Evolutionary conservation across 2,888 invertebrate genomes (phyloP), one percentile per base, ranked within the genome.

Genomic region (Halictus ligatus): DNA sequence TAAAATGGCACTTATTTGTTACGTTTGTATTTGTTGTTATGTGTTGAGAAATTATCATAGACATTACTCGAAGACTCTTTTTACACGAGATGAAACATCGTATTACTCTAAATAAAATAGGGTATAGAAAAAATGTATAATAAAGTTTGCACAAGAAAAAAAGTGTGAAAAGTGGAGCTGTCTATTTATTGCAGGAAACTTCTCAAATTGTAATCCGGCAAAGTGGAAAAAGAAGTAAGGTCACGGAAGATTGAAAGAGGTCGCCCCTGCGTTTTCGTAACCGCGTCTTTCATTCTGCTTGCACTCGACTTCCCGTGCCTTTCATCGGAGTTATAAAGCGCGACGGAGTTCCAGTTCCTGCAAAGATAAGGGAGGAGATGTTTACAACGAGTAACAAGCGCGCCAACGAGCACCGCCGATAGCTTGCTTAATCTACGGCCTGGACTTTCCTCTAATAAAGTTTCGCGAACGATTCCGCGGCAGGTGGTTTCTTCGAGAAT

Each of bases 341-440:
- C 71, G 35, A 60, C 69, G 40, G 69, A 87, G 90, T 89, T 88
- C 89, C 92, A 91, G 89, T 92, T 93, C 89, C 89, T 89, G 90
- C 86, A 84, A 85, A 92, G 92, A 92, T 92, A 93, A 92, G 92
- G 81, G 77, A 76, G 43, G 60, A 89, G 88, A 91, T 92, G 90
- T 92, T 93, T 92, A 92, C 92, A 92, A 82, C 90, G 83, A 83
- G 89, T 88, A 89, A 91, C 92, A 91, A 89, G 90, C 89, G 88
- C 90, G 85, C 82, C 74, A 71, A 77, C 80, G 43, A 78, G 64
- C 74, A 72, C 50, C 87, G 89, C 46, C 86, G 89, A 90, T 90
- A 89, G 67, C 85, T 72, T 10, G 60, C 60, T 71, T 80, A 74
- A 84, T 84, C 80, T 76, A 50, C 69, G n/a, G 35, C 50, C 40